Evolutionary conservation across 2,113 vertebrate species (phyloP).

Genomic region (Pomatostomus ruficeps): DNA sequence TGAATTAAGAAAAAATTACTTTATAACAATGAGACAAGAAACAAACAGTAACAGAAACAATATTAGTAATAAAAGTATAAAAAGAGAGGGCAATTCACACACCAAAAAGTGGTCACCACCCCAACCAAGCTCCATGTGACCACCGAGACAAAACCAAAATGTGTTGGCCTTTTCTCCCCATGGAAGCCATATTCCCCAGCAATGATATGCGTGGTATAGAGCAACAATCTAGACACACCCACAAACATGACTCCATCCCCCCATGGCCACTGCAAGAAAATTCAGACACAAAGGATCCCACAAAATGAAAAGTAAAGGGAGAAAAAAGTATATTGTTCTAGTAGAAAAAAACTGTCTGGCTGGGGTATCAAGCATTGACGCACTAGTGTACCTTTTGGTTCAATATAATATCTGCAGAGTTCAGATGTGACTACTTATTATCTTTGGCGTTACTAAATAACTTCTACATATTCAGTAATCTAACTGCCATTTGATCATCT

Average conservation of each 20-base stretch:
- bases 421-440: background rate
- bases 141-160: background rate
- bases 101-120: accelerated
- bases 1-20: background rate
- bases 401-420: background rate
- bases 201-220: accelerated
- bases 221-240: accelerated
- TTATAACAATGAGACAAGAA: background rate
- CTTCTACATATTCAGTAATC: background rate
- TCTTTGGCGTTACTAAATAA: background rate
- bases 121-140: background rate
- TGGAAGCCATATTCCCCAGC: background rate
- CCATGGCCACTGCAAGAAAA: background rate
- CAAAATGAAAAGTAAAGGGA: background rate
- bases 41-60: background rate
- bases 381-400: background rate
- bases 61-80: background rate
- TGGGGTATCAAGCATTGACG: background rate
- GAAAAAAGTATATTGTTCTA: background rate
- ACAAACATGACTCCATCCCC: background rate
- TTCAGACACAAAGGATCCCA: accelerated
- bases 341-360: background rate
- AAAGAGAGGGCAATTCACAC: background rate
- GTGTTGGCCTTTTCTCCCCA: background rate
- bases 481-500: background rate